These are phyloP conservation scores for Calidris pygmaea DNA, from an alignment of 2,113 vertebrate genomes.

Conservation along the genomic window DNA sequence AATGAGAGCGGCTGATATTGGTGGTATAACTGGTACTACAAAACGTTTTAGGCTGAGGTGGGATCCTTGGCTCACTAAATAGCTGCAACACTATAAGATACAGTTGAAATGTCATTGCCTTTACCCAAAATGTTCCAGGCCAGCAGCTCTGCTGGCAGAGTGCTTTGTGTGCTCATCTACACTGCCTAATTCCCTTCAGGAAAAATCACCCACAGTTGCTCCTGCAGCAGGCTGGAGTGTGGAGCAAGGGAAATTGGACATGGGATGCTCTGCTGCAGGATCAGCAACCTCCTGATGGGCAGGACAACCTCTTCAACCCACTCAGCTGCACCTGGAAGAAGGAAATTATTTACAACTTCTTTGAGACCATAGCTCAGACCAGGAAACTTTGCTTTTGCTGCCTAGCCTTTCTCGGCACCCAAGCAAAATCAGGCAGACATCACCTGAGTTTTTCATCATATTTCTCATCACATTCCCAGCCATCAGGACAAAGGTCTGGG, in stretches of 20 bases:
- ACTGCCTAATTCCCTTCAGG: background rate
- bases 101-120: background rate
- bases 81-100: background rate
- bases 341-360: background rate
- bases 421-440: background rate
- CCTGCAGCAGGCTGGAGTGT: background rate
- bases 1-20: background rate
- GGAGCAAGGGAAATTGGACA: background rate
- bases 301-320: background rate
- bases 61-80: background rate
- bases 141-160: background rate
- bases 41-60: background rate
- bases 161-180: background rate
- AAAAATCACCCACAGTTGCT: background rate
- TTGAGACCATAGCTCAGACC: background rate
- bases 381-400: background rate
- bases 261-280: background rate
- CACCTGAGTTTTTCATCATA: background rate
- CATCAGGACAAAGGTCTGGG: fast-evolving
- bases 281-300: background rate
- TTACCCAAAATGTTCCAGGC: background rate
- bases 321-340: background rate
- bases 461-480: background rate
- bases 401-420: background rate
- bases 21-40: background rate